Evolutionary conservation across 2,113 vertebrate genomes (phyloP), one percentile per base, ranked within the genome.

Genomic region (Calidris pugnax): DNA sequence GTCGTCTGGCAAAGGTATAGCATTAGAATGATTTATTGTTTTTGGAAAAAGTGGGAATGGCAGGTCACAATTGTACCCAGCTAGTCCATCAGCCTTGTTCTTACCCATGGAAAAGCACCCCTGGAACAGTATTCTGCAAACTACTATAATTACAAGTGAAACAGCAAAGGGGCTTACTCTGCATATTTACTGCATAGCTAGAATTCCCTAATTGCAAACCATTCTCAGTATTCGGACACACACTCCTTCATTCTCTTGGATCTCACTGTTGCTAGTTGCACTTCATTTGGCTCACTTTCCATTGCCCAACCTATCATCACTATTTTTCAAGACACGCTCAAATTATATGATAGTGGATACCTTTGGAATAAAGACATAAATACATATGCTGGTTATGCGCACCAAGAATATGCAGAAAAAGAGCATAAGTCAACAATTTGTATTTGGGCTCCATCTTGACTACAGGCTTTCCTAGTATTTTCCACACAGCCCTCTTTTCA

Each of bases 331-430:
- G 51, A 64, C 7, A 16, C 26, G 12, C 23, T 39, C 37, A 67
- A 81, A n/a, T 78, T 67, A 81, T 22, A 43, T 33, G 33, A 47
- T 14, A 75, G 14, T 16, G 19, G 37, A 43, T 85, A 56, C 19
- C 19, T 74, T 26, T 83, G 55, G 22, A 87, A 80, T 82, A 87
- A 88, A 86, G 69, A 66, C 21, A 51, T 59, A 56, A 88, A 86
- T n/a, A 45, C 3, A 5, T 41, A 50, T 3, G 3, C 37, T 8
- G 0, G 3, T 37, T 93, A 56, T 7, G 9, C 1, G 2, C 28
- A 68, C 14, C 22, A 66, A 62, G 9, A 85, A 72, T 21, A 28
- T 33, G 35, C 47, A 87, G 35, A 71, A 67, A 75, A 87, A 91
- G 53, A 66, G 32, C 53, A 60, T 4, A 75, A 62, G 53, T 39